Conservation (phyloP, 2,888 invertebrate genomes). For the Polydesmus complanatus region DNA sequence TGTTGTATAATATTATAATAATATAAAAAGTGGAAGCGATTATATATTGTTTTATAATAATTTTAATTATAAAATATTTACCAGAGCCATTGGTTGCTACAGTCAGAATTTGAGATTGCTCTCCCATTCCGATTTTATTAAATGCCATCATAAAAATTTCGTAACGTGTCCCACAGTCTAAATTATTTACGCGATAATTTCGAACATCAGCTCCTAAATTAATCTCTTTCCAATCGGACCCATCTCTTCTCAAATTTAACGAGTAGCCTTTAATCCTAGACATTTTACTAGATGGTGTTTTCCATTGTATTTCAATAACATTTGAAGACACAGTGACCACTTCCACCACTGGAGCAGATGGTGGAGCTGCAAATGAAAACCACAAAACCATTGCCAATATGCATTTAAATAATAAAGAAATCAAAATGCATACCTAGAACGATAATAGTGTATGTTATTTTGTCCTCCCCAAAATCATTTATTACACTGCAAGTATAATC, state of each 20-base stretch:
- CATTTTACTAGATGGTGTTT: constrained; percentile 11
- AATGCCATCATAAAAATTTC: constrained; percentile 86
- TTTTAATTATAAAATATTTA: no score
- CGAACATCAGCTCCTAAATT: constrained; percentile 15
- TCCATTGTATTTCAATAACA: constrained; percentile 22
- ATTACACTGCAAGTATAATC: constrained; percentile 88
- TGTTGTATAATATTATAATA: no score
- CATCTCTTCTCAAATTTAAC: constrained; percentile 83
- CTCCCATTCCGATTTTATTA: constrained; percentile 40
- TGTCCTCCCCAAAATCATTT: constrained; percentile 82
- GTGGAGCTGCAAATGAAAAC: constrained; percentile 20
- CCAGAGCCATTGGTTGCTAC: constrained; percentile 18
- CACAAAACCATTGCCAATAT: neutral
- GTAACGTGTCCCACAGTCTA: constrained; percentile 85
- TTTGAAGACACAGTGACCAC: constrained; percentile 19
- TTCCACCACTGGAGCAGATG: constrained; percentile 21
- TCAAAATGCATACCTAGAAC: no score
- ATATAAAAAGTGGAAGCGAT: no score
- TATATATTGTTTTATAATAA: no score
- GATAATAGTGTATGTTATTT: constrained; percentile 74
- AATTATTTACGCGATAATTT: constrained; percentile 55
- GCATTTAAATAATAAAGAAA: no score
- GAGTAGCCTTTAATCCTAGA: constrained; percentile 46
- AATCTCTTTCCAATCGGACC: constrained; percentile 67
- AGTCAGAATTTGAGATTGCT: constrained; percentile 7